These are phyloP conservation scores for Zeugodacus cucurbitae DNA, from an alignment of 1,140 invertebrate species.

Conservation along the genomic window DNA sequence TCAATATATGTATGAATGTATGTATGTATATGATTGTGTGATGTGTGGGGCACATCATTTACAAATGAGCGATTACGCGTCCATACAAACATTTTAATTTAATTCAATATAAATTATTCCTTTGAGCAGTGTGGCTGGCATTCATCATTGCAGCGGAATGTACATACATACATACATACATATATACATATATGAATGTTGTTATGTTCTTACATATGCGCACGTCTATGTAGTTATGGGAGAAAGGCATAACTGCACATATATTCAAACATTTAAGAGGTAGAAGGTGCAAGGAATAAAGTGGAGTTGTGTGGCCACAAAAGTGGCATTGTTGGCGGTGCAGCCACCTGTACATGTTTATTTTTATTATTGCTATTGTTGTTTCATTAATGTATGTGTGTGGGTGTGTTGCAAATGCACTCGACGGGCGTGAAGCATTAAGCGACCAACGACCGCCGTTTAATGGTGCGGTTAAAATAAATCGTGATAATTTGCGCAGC, in stretches of 20 bases:
- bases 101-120: slow-evolving; percentile 29
- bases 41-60: not conserved
- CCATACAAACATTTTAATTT: slow-evolving; percentile 18
- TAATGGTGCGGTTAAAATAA: slow-evolving; percentile 19
- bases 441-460: slow-evolving; percentile 12
- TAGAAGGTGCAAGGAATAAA: not conserved
- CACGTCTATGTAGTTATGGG: no score
- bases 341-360: not conserved
- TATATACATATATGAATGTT: not conserved
- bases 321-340: not conserved
- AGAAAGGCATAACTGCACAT: not conserved
- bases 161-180: not conserved
- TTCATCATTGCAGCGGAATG: not conserved
- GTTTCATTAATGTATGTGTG: not conserved
- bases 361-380: not conserved
- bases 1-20: not conserved
- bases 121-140: not conserved
- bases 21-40: not conserved
- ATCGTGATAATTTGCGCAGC: slow-evolving; percentile 30
- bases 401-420: not conserved
- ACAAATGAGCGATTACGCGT: slow-evolving; percentile 10
- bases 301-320: slow-evolving; percentile 6
- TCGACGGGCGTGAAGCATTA: not conserved
- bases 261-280: not conserved
- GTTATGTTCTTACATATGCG: not conserved